phyloP scores from a whole-genome alignment of 2,888 invertebrate genomes.

The Mesorhabditis sp. region DNA sequence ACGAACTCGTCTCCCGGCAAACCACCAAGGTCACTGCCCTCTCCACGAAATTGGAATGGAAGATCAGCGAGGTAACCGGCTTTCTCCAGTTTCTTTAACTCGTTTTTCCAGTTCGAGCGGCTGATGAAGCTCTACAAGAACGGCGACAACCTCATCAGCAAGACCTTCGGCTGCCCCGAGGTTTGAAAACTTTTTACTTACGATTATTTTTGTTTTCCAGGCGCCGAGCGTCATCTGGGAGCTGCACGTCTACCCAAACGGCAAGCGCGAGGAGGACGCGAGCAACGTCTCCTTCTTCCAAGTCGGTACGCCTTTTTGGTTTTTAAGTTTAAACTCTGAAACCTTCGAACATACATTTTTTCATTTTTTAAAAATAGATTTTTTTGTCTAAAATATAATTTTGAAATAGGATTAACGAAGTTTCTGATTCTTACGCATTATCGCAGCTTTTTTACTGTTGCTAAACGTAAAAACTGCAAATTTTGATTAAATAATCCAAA shows the following conservation, averaged over 20 bases:
- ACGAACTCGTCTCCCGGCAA: constrained; percentile 44
- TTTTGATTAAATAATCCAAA: too few relatives aligned
- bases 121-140: constrained; percentile 53
- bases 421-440: too few relatives aligned
- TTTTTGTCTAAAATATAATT: background rate
- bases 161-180: constrained; percentile 46
- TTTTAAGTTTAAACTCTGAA: background rate
- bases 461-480: too few relatives aligned
- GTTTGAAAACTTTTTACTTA: background rate
- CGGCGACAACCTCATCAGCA: constrained; percentile 46
- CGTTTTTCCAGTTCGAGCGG: constrained; percentile 45
- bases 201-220: background rate
- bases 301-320: constrained; percentile 25
- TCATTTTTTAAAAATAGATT: background rate
- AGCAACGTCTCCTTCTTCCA: constrained; percentile 55
- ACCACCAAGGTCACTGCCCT: constrained; percentile 48
- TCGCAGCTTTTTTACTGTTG: too few relatives aligned
- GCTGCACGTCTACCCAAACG: constrained; percentile 55
- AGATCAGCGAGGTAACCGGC: constrained; percentile 45
- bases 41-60: constrained; percentile 52
- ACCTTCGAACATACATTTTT: background rate
- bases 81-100: background rate
- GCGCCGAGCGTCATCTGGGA: constrained; percentile 54
- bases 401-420: background rate
- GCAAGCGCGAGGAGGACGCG: constrained; percentile 53